phyloP scores from a whole-genome alignment of 2,888 invertebrate genomes.

The Bedellia somnulentella region DNA sequence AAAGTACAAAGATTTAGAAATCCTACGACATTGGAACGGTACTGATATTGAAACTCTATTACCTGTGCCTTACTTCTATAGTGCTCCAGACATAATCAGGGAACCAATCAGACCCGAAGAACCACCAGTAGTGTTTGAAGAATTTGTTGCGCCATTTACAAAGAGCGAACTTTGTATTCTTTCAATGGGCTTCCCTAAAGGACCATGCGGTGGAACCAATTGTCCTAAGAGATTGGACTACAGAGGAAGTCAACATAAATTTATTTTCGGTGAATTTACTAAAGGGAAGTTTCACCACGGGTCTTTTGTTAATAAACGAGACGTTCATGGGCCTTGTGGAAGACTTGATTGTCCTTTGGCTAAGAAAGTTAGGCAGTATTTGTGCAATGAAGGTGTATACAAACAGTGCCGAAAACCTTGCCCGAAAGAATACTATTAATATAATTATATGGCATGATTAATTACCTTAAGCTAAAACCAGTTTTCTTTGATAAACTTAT shows the following conservation, averaged over 20 bases:
- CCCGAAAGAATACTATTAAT: constrained; percentile 19
- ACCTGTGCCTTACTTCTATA: constrained; percentile 43
- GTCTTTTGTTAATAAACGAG: constrained; percentile 44
- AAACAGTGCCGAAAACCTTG: constrained; percentile 48
- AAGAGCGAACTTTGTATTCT: constrained; percentile 38
- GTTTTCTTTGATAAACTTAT: too few relatives aligned
- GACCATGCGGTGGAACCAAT: constrained; percentile 51
- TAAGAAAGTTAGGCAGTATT: constrained; percentile 33
- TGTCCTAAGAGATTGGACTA: constrained; percentile 47
- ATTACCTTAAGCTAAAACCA: too few relatives aligned
- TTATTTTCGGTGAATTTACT: constrained; percentile 34
- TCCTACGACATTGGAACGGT: constrained; percentile 49
- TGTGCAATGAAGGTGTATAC: constrained; percentile 39
- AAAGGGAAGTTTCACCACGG: constrained; percentile 47
- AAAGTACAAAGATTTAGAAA: constrained; percentile 43
- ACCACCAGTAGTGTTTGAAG: constrained; percentile 29
- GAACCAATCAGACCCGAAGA: constrained; percentile 32
- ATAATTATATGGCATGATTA: background rate
- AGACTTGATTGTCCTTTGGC: constrained; percentile 48
- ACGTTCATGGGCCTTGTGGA: constrained; percentile 50
- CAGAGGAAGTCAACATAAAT: constrained; percentile 46
- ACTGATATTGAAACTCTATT: constrained; percentile 37
- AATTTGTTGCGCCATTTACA: constrained; percentile 41
- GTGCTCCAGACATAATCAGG: constrained; percentile 40
- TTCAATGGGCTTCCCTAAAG: constrained; percentile 54